Evolutionary conservation across 2,113 vertebrate species (phyloP), one percentile per base, ranked within the genome.

Genomic region (Atlantisia rogersi): DNA sequence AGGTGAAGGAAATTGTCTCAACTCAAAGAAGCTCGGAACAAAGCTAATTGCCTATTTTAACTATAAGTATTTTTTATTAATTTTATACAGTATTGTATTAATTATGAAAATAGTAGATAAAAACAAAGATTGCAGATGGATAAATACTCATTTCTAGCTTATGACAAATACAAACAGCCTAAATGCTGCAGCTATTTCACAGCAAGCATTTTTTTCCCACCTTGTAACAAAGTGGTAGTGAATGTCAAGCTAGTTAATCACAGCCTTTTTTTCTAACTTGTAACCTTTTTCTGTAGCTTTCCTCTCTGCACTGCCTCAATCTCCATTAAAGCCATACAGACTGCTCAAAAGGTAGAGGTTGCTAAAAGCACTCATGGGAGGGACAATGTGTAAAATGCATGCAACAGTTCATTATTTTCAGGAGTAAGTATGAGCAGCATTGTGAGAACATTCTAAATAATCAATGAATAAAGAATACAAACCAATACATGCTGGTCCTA

Each of bases 181-280:
- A 69, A 81, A 69, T 56, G 18, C 6, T n/a, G 19, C 32, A 64
- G 29, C 25, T 65, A 32, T 90, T 92, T 94, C 55, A 70, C 55
- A 74, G 19, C 56, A 91, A 85, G 24, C 11, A 44, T 40, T 95
- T 93, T 90, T 53, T 91, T 71, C 71, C 35, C 35, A 82, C 52
- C 39, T 91, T 76, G 16, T 35, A 53, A 31, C 69, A 46, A 96
- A 96, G 55, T 73, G 55, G 64, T 68, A 79, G 65, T 86, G 92
- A 97, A 97, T 88, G 94, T 93, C 97, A 97, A 96, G 71, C 81
- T 94, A 95, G 71, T 89, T 96, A 96, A 97, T 96, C 90, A 88
- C 13, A 62, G 75, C 31, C n/a, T 87, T 88, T 82, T 94, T 91
- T 88, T 69, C 46, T 70, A 58, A 37, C 64, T 88, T 44, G 31